Conservation (phyloP, 2,113 vertebrate species). For the Chlamydotis undulata region DNA sequence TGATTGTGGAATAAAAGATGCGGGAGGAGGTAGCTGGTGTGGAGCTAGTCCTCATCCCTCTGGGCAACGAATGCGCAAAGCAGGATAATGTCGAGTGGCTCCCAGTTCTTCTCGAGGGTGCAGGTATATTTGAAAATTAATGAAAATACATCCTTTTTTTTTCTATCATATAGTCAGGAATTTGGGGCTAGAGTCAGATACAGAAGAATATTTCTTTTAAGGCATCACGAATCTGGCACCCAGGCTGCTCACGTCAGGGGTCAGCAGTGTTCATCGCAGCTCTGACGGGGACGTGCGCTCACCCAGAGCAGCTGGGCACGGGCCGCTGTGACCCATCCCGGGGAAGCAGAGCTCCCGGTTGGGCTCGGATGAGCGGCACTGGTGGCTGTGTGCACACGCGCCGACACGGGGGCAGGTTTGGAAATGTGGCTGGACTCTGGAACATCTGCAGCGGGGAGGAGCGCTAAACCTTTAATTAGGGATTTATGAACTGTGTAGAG, state of each 20-base stretch:
- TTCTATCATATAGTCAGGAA: background rate
- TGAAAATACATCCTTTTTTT: background rate
- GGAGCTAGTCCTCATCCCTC: background rate
- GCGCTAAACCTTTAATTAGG: conserved; percentile 32
- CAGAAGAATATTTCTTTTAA: background rate
- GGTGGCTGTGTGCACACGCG: accelerated
- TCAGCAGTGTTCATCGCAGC: background rate
- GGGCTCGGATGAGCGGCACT: accelerated
- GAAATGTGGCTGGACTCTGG: background rate
- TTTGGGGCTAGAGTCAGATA: background rate
- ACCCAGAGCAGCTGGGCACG: accelerated
- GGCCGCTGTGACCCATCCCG: background rate
- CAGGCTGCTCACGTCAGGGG: accelerated
- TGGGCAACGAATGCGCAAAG: background rate
- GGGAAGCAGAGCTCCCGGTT: background rate
- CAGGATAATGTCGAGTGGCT: background rate
- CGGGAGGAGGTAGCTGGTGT: background rate
- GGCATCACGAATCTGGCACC: background rate
- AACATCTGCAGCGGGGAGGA: conserved; percentile 34
- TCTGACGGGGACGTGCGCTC: accelerated
- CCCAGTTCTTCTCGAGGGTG: background rate
- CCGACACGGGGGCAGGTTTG: background rate
- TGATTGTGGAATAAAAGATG: background rate
- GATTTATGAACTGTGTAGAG: conserved; percentile 31
- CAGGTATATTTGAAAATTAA: background rate